Evolutionary conservation across 2,113 vertebrate genomes (phyloP).

Genomic region (Oreochromis spilurus): DNA sequence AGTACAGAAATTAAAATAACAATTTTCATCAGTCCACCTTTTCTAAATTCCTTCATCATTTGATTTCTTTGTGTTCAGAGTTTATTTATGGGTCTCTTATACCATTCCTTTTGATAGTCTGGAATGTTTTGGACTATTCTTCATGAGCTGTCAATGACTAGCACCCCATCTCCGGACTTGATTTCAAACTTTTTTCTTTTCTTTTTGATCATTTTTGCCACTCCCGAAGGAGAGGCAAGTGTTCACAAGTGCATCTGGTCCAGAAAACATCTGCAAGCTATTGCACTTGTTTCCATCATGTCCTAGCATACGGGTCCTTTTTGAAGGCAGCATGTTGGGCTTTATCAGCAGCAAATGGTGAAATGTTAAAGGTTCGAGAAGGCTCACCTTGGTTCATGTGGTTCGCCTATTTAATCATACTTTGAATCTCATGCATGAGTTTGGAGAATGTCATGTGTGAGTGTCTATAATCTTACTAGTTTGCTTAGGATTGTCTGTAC

Average conservation of each 20-base stretch:
- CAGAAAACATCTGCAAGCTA: not conserved
- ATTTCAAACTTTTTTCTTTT: not conserved
- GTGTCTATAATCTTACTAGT: not conserved
- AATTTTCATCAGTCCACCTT: not conserved
- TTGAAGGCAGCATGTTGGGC: not conserved
- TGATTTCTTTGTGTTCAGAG: not conserved
- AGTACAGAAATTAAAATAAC: not conserved
- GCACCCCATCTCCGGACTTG: not conserved
- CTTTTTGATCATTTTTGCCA: not conserved
- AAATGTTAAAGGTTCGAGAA: not conserved
- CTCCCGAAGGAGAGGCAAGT: not conserved
- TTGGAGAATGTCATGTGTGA: not conserved
- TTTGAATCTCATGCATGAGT: not conserved
- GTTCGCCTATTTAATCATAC: not conserved
- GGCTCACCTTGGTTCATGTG: not conserved
- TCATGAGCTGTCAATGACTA: not conserved
- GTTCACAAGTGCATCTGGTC: not conserved
- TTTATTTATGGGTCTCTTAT: not conserved
- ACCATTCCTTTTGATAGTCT: not conserved
- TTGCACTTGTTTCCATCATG: not conserved
- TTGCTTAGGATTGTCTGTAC: not conserved
- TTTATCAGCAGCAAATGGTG: not conserved
- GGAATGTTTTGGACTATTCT: not conserved
- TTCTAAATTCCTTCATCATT: not conserved
- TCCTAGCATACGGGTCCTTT: not conserved